These are phyloP conservation scores for Prenolepis imparis DNA, from an alignment of 2,888 invertebrate genomes.

Conservation along the genomic window DNA sequence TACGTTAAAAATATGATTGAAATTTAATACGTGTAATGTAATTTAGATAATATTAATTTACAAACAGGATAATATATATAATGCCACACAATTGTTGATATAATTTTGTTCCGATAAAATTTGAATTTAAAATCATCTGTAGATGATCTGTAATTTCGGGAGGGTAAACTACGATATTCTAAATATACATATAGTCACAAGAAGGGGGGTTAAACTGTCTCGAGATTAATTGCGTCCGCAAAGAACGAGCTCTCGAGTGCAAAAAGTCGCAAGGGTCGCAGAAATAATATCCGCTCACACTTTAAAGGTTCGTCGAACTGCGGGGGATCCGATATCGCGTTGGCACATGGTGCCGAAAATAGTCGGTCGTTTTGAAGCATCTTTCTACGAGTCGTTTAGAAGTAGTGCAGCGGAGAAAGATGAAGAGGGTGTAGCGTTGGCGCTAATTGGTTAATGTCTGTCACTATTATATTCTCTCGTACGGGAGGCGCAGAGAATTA, in stretches of 20 bases:
- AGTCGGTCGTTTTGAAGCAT: constrained; percentile 65
- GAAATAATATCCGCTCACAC: constrained; percentile 70
- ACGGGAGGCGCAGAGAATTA: constrained; percentile 75
- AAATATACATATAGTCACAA: neutral
- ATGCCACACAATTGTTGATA: too few species aligned
- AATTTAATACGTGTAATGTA: neutral
- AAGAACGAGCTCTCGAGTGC: constrained; percentile 34
- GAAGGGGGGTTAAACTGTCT: constrained; percentile 28
- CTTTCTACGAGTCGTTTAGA: constrained; percentile 66
- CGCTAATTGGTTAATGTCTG: constrained; percentile 82
- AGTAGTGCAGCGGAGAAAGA: constrained; percentile 33
- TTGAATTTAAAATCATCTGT: constrained; percentile 2
- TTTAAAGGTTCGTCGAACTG: constrained; percentile 67
- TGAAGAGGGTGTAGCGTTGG: constrained; percentile 39
- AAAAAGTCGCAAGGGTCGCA: constrained; percentile 60
- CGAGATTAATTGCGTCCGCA: constrained; percentile 47
- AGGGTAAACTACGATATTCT: constrained; percentile 23
- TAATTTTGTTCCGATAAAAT: neutral
- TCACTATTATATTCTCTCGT: constrained; percentile 71
- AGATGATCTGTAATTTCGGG: neutral
- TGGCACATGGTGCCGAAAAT: constrained; percentile 70
- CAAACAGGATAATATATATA: neutral
- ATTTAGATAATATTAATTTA: neutral
- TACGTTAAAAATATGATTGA: neutral
- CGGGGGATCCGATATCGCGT: constrained; percentile 33